Conservation (phyloP, 2,888 invertebrate species). For the Cosmopolites sordidus region DNA sequence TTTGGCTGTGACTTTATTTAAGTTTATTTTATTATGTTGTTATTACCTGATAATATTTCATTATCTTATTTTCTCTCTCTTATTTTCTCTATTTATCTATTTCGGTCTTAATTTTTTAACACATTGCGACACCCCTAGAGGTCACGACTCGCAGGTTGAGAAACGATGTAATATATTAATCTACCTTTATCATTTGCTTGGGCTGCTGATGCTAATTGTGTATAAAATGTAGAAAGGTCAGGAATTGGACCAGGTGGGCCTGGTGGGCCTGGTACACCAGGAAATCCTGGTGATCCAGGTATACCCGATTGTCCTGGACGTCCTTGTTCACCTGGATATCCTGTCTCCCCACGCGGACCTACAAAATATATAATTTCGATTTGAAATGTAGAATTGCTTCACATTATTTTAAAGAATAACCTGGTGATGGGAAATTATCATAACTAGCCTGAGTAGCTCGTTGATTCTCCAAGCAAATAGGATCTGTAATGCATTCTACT, state of each 20-base stretch:
- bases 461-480: constrained; percentile 49
- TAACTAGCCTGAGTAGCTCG: constrained; percentile 32
- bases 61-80: too few species aligned
- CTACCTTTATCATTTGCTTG: constrained; percentile 70
- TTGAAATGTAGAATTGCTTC: background rate
- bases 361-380: background rate
- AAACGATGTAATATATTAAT: too few species aligned
- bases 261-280: constrained; percentile 64
- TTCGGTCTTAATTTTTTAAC: too few species aligned
- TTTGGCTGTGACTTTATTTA: too few species aligned
- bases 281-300: constrained; percentile 59
- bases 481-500: constrained; percentile 53
- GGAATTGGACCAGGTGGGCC: constrained; percentile 63
- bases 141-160: too few species aligned
- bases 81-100: too few species aligned
- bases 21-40: too few species aligned
- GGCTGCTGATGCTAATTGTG: constrained; percentile 68
- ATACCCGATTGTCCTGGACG: constrained; percentile 57
- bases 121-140: too few species aligned
- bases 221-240: constrained; percentile 70
- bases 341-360: constrained; percentile 53
- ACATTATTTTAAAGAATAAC: background rate
- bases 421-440: constrained; percentile 8
- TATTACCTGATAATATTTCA: too few species aligned
- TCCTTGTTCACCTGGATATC: constrained; percentile 55